These are phyloP conservation scores for Osmerus mordax DNA, from an alignment of 2,113 vertebrate species.

Conservation along the genomic window DNA sequence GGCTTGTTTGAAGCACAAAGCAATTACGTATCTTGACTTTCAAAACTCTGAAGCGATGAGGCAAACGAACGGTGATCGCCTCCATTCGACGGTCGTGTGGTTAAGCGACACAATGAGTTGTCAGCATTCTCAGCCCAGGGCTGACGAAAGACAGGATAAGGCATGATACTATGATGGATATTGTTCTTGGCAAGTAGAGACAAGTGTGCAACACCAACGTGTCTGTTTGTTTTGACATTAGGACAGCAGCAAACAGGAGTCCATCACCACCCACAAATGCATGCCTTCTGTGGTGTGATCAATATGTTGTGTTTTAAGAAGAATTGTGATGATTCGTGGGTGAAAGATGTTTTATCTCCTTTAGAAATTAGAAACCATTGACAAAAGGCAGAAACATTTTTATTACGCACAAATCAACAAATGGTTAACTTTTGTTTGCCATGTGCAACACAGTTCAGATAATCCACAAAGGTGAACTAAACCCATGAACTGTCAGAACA, in stretches of 20 bases:
- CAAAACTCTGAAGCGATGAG: not conserved
- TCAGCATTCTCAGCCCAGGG: conserved; percentile 33
- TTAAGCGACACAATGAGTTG: conserved; percentile 47
- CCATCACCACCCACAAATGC: too few relatives aligned
- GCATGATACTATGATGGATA: conserved; percentile 2
- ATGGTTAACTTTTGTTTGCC: conserved; percentile 23
- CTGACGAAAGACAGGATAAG: conserved; percentile 25
- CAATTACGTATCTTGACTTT: too few relatives aligned
- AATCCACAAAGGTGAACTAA: conserved; percentile 23
- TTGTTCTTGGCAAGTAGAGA: not conserved
- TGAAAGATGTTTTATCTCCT: too few relatives aligned
- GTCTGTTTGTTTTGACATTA: conserved; percentile 42
- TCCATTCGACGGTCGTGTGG: conserved; percentile 46
- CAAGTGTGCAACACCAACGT: conserved; percentile 41
- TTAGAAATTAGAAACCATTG: not conserved
- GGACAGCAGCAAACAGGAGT: conserved; percentile 1
- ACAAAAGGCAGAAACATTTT: conserved; percentile 52
- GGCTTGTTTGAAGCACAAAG: too few relatives aligned
- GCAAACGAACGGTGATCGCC: conserved; percentile 46
- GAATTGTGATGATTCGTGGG: too few relatives aligned
- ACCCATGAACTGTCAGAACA: conserved; percentile 9
- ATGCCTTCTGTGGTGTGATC: not conserved
- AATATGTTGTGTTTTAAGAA: not conserved
- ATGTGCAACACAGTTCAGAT: conserved; percentile 34
- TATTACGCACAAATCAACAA: conserved; percentile 47